Evolutionary conservation across 2,888 invertebrate genomes (phyloP).

Genomic region (Anaspis maculata): DNA sequence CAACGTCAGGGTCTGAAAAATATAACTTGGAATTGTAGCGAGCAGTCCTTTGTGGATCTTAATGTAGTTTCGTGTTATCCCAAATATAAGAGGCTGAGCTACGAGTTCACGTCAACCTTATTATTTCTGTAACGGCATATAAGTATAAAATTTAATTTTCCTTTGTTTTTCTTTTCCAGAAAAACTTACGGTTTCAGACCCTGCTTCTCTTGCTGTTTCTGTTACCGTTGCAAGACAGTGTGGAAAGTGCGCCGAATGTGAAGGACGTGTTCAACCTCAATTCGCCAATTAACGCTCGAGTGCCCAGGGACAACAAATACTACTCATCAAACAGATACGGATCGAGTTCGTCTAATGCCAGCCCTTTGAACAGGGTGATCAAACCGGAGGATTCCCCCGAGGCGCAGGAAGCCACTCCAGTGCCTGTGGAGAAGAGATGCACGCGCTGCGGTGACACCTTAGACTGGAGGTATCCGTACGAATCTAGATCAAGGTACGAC

Average conservation of each 20-base stretch:
- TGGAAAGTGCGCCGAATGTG: constrained; percentile 6
- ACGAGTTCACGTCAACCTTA: too few species aligned
- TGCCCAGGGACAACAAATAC: constrained; percentile 15
- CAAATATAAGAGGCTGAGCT: too few species aligned
- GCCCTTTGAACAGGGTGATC: constrained; percentile 7
- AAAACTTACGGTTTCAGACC: too few species aligned
- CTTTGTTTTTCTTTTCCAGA: too few species aligned
- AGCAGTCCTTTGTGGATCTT: too few species aligned
- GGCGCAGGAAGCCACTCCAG: constrained; percentile 10
- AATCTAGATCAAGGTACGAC: constrained; percentile 9
- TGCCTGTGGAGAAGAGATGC: constrained; percentile 15
- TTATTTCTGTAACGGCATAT: too few species aligned
- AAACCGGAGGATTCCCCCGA: constrained; percentile 18
- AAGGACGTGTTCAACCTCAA: constrained; percentile 14
- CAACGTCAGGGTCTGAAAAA: too few species aligned
- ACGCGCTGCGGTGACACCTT: constrained; percentile 11
- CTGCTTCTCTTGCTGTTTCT: constrained; percentile 3
- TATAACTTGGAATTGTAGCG: too few species aligned
- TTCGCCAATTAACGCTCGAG: constrained; percentile 6
- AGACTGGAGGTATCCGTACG: constrained; percentile 8
- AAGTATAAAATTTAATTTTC: too few species aligned
- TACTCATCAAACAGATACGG: constrained; percentile 13
- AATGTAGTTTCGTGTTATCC: too few species aligned
- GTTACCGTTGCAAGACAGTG: constrained; percentile 1
- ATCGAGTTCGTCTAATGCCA: constrained; percentile 4